These are phyloP conservation scores for Timema podura DNA, from an alignment of 2,888 invertebrate genomes.

Conservation along the genomic window DNA sequence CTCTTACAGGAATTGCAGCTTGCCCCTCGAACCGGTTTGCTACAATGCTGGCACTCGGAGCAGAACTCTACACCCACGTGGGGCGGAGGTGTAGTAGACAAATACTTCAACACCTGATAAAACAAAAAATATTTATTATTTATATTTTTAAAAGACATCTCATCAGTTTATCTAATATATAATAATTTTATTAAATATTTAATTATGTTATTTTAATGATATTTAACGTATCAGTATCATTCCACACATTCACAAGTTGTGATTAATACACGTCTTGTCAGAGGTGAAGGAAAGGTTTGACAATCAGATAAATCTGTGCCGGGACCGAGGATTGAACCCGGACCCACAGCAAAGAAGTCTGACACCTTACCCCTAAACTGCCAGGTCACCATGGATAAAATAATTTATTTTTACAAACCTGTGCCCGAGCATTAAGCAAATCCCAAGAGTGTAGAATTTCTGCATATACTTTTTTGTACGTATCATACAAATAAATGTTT, in stretches of 20 bases:
- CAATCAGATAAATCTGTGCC: too few species aligned
- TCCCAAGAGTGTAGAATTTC: conserved; percentile 86
- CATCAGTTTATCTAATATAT: too few species aligned
- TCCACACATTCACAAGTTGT: too few species aligned
- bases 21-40: conserved; percentile 57
- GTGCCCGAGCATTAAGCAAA: conserved; percentile 71
- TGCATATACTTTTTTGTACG: conserved; percentile 82
- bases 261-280: too few species aligned
- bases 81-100: conserved; percentile 45
- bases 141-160: conserved; percentile 12
- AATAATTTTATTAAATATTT: too few species aligned
- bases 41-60: conserved; percentile 68
- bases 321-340: too few species aligned
- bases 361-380: too few species aligned
- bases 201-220: too few species aligned
- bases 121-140: neutral
- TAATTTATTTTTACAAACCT: conserved; percentile 37
- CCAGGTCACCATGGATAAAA: too few species aligned
- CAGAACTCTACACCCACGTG: conserved; percentile 68
- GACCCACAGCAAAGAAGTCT: too few species aligned
- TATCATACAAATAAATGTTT: conserved; percentile 63
- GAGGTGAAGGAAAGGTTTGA: too few species aligned
- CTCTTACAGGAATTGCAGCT: conserved; percentile 66
- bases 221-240: too few species aligned
- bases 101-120: conserved; percentile 60